Percentiles rank a stretch among this genome's conserved stretches.
These are phyloP conservation scores for Lasioglossum leucozonium DNA, from an alignment of 2,888 invertebrate species.

Conservation along the genomic window DNA sequence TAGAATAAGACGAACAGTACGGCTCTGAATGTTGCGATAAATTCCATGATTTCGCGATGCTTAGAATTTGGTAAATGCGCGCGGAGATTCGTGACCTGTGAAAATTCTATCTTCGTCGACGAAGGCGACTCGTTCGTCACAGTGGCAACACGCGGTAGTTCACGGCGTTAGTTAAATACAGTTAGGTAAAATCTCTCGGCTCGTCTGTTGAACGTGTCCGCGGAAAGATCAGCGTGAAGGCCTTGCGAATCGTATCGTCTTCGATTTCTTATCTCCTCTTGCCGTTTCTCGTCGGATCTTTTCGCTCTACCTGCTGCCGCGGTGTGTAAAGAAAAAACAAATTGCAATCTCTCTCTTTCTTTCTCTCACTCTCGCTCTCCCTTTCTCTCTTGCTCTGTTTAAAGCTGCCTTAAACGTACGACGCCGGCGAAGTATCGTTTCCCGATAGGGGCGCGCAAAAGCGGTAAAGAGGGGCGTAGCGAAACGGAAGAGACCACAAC, in stretches of 20 bases:
- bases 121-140: too few relatives aligned
- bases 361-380: not conserved
- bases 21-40: not conserved
- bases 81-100: conserved; percentile 4
- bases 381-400: not conserved
- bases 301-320: not conserved
- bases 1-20: not conserved
- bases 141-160: too few relatives aligned
- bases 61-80: not conserved
- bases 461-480: conserved; percentile 2
- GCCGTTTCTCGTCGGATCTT: not conserved
- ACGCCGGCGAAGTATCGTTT: conserved; percentile 44
- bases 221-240: conserved; percentile 63
- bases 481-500: conserved; percentile 49
- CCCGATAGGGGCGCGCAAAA: conserved; percentile 10
- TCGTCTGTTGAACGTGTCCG: conserved; percentile 65
- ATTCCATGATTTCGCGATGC: not conserved
- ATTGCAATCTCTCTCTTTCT: not conserved
- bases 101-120: not conserved
- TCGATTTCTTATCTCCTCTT: conserved; percentile 5
- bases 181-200: conserved; percentile 66
- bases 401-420: conserved; percentile 56
- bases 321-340: not conserved
- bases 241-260: conserved; percentile 55
- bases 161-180: not conserved